These are phyloP conservation scores for Girardia tigrina DNA, from an alignment of 2,888 invertebrate genomes.

Conservation along the genomic window DNA sequence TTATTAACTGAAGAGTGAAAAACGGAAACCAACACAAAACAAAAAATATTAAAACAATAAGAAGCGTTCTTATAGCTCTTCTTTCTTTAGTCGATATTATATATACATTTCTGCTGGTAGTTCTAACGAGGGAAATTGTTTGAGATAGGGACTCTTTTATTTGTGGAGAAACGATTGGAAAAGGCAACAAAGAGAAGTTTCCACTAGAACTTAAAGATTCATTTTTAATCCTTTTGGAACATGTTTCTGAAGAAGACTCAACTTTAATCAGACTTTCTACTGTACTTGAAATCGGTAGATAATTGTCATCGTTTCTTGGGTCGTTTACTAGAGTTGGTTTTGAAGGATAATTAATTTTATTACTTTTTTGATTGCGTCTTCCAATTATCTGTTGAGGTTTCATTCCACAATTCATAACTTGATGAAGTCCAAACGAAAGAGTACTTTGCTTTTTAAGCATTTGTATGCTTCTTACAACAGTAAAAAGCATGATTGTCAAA, in stretches of 20 bases:
- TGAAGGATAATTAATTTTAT: background rate
- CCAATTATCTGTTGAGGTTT: background rate
- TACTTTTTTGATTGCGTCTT: background rate
- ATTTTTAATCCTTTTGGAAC: background rate
- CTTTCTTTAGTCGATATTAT: slow-evolving; percentile 34
- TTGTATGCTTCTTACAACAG: slow-evolving; percentile 35
- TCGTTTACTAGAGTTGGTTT: background rate
- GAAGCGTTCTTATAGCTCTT: slow-evolving; percentile 35
- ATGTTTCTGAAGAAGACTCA: background rate
- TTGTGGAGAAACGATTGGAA: slow-evolving; percentile 12
- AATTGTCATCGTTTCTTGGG: background rate
- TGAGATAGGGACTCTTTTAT: background rate
- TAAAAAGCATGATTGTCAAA: slow-evolving; percentile 31
- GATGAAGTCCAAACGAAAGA: slow-evolving; percentile 28
- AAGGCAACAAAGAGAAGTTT: background rate
- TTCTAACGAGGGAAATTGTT: background rate
- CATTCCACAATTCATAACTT: slow-evolving; percentile 30
- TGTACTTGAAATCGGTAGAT: background rate
- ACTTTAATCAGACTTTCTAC: background rate
- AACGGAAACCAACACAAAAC: slow-evolving; percentile 36
- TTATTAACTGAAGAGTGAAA: slow-evolving; percentile 32
- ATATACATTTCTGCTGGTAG: slow-evolving; percentile 12
- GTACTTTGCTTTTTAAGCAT: slow-evolving; percentile 32
- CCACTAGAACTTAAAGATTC: background rate
- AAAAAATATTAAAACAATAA: slow-evolving; percentile 35